phyloP scores from a whole-genome alignment of 2,113 vertebrate genomes.

The Microcebus jonahi region DNA sequence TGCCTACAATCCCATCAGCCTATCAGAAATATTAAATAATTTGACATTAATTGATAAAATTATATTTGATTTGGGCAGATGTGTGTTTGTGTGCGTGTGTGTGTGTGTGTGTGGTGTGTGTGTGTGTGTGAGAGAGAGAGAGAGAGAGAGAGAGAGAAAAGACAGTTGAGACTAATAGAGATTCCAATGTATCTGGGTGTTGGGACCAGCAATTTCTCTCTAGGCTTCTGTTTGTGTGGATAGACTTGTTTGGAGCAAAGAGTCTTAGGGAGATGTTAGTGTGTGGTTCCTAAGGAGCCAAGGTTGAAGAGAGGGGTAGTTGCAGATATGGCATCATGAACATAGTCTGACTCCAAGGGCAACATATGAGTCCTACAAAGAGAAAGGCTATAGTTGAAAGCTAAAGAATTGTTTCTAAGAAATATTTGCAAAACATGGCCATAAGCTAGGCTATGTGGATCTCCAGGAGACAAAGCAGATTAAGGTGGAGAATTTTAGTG shows the following conservation, averaged over 20 bases:
- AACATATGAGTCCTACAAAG: background rate
- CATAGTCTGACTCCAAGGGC: background rate
- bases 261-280: background rate
- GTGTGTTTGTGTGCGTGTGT: background rate
- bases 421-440: background rate
- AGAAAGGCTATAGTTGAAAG: background rate
- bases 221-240: background rate
- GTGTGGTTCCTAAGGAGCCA: background rate
- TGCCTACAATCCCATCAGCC: background rate
- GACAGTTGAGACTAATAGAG: background rate
- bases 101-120: too few species aligned
- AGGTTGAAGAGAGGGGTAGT: background rate
- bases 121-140: too few species aligned
- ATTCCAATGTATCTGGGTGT: background rate
- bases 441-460: background rate
- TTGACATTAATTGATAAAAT: constrained; percentile 10
- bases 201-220: background rate
- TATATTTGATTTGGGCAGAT: background rate
- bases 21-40: constrained; percentile 23
- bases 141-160: too few species aligned
- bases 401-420: background rate
- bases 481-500: background rate
- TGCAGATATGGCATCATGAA: background rate
- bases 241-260: background rate
- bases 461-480: background rate